Conservation (phyloP, 2,797 vertebrate genomes). For the Selene dorsalis region DNA sequence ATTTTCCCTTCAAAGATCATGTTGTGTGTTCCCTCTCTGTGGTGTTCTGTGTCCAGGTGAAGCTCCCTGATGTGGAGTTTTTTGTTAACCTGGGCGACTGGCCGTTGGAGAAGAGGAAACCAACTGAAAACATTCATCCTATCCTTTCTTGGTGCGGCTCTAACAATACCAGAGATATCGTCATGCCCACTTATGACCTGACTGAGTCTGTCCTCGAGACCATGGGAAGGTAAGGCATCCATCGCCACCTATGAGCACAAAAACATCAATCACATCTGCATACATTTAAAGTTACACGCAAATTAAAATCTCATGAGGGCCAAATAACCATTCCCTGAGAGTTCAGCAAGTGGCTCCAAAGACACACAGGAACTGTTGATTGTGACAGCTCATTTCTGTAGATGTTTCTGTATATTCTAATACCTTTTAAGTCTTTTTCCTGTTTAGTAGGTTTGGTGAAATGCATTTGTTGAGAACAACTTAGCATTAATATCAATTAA, state of each 20-base stretch:
- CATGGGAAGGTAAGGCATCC: slow-evolving; percentile 90
- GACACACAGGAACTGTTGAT: not conserved
- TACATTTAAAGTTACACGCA: not conserved
- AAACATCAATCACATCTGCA: not conserved
- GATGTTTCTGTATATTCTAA: not conserved
- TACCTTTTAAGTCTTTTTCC: not conserved
- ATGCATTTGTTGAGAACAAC: too few relatives aligned
- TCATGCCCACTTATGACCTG: slow-evolving; percentile 98
- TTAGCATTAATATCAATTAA: not conserved
- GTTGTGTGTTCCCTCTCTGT: not conserved
- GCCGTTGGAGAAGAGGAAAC: slow-evolving; percentile 94
- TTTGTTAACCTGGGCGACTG: slow-evolving; percentile 98
- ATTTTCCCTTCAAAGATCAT: not conserved
- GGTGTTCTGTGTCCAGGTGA: slow-evolving; percentile 84
- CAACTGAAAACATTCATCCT: slow-evolving; percentile 86
- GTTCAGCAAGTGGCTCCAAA: not conserved
- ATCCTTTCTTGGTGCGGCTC: slow-evolving; percentile 99
- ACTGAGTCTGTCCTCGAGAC: slow-evolving; percentile 97
- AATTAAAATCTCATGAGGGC: not conserved
- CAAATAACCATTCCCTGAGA: not conserved
- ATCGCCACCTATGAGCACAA: not conserved
- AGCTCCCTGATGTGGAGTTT: slow-evolving; percentile 94
- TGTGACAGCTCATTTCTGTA: not conserved
- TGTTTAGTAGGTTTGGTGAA: not conserved
- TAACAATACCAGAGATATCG: slow-evolving; percentile 93